These are phyloP conservation scores for Zosterops borbonicus DNA, from an alignment of 2,113 vertebrate species.

Conservation along the genomic window DNA sequence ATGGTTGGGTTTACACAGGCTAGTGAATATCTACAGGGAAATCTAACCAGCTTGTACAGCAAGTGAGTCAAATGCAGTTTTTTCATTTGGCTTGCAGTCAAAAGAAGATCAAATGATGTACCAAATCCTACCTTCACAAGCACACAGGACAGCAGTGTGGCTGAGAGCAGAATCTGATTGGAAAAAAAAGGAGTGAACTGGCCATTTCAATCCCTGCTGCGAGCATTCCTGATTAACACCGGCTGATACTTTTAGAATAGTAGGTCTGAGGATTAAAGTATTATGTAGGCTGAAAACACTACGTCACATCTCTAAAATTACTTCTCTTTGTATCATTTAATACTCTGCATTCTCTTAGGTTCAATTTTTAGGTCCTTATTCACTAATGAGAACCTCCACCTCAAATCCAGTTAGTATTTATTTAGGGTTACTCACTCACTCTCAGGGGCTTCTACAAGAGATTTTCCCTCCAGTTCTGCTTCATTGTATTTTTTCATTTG, in stretches of 20 bases:
- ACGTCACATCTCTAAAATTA: conserved; percentile 6
- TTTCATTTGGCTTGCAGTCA: background rate
- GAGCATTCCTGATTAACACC: background rate
- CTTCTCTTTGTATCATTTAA: background rate
- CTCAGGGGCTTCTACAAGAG: background rate
- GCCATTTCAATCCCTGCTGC: background rate
- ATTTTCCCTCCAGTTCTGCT: background rate
- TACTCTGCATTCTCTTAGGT: background rate
- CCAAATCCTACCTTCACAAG: background rate
- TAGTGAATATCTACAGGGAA: background rate
- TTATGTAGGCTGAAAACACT: conserved; percentile 16
- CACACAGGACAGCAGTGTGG: background rate
- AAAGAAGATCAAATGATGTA: background rate
- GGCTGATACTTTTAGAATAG: conserved; percentile 2
- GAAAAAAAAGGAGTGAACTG: background rate
- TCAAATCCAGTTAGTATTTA: background rate
- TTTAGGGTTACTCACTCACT: background rate
- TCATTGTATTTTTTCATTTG: background rate
- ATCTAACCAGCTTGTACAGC: background rate
- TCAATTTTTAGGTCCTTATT: background rate
- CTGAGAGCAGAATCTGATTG: background rate
- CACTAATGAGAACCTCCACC: background rate
- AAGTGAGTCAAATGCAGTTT: background rate
- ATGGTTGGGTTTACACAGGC: background rate
- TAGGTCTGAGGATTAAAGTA: conserved; percentile 36